Evolutionary conservation across 2,113 vertebrate genomes (phyloP).

Genomic region (Mellivora capensis): DNA sequence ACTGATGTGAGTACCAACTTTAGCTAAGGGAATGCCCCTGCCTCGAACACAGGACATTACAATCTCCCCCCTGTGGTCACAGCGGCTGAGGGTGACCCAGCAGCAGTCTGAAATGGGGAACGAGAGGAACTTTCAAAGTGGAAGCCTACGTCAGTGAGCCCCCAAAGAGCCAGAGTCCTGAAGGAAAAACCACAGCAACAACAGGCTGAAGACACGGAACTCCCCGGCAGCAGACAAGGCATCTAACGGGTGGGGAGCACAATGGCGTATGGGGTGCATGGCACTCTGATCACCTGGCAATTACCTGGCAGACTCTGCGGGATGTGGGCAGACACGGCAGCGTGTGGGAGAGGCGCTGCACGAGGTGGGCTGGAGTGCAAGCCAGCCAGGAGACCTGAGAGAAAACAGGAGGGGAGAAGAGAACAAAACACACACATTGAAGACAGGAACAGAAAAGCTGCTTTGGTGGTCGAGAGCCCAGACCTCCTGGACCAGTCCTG

Average conservation of each 20-base stretch:
- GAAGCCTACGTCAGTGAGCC: neutral
- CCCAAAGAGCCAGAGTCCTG: slow-evolving; percentile 3
- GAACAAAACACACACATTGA: slow-evolving; percentile 78
- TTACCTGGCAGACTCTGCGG: slow-evolving; percentile 89
- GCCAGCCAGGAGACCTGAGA: slow-evolving; percentile 88
- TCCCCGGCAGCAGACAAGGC: neutral
- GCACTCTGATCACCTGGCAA: slow-evolving; percentile 63
- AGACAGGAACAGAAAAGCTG: slow-evolving; percentile 68
- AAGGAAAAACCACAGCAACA: slow-evolving; percentile 16
- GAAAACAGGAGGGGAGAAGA: slow-evolving; percentile 61
- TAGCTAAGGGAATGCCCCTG: neutral
- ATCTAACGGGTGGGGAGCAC: neutral
- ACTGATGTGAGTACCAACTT: neutral
- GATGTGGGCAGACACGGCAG: slow-evolving; percentile 85
- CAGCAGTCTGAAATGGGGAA: neutral
- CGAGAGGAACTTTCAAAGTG: neutral
- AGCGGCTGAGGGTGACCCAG: neutral
- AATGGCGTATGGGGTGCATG: neutral
- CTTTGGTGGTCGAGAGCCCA: slow-evolving; percentile 34
- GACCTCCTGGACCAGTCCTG: neutral
- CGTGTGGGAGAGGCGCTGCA: slow-evolving; percentile 83
- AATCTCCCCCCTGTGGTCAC: neutral
- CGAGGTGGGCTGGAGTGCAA: slow-evolving; percentile 86
- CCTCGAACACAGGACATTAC: neutral
- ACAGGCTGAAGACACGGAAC: neutral